Percentiles rank a stretch among this genome's conserved stretches.
Conservation (phyloP, 2,888 invertebrate genomes). For the Esperia sulphurella region DNA sequence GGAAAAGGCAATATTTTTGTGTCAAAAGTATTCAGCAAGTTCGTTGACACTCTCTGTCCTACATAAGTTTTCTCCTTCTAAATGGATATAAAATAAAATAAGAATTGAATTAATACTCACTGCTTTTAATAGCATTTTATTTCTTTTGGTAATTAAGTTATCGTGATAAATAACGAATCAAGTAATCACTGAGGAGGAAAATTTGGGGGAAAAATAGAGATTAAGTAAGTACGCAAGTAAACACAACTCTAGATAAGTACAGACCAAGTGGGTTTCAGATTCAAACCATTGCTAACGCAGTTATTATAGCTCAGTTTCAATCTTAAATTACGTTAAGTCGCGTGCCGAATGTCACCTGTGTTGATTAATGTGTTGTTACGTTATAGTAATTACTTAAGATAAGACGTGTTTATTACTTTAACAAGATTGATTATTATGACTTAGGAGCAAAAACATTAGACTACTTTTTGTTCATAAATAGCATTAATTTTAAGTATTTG, state of each 20-base stretch:
- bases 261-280: conserved; percentile 5
- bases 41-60: neutral
- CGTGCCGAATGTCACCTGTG: neutral
- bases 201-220: too few relatives aligned
- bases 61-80: neutral
- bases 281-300: conserved; percentile 1
- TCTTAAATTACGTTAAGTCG: neutral
- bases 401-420: neutral
- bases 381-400: conserved; percentile 1
- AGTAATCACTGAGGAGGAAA: too few relatives aligned
- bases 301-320: conserved; percentile 18
- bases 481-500: too few relatives aligned
- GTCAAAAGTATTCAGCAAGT: neutral
- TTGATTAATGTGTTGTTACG: conserved; percentile 1
- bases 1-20: too few relatives aligned
- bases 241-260: too few relatives aligned
- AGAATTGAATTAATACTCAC: conserved; percentile 9
- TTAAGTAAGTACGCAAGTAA: too few relatives aligned
- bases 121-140: conserved; percentile 21
- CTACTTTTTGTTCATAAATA: too few relatives aligned
- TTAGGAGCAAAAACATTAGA: too few relatives aligned
- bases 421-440: neutral
- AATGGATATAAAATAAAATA: neutral
- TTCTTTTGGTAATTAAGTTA: conserved; percentile 1
- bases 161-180: too few relatives aligned